Conservation (phyloP, 2,113 vertebrate species). For the Sylvilagus bachmani region DNA sequence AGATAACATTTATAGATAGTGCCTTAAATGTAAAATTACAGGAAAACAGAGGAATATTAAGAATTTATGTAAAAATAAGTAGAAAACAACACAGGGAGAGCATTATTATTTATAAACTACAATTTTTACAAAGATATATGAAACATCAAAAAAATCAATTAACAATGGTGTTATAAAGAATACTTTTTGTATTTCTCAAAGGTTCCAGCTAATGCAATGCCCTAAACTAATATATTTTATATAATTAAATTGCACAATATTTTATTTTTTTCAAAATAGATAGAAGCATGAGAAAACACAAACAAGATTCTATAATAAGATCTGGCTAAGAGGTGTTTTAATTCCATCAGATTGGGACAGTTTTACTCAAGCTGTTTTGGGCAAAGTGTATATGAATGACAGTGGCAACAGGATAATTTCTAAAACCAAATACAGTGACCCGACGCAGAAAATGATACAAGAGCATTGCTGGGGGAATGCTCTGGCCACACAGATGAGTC, state of each 20-base stretch:
- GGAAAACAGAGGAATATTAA: constrained; percentile 12
- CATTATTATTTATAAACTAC: not conserved
- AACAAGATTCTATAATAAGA: not conserved
- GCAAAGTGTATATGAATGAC: not conserved
- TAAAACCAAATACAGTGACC: constrained; percentile 1
- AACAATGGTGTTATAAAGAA: not conserved
- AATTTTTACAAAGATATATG: constrained; percentile 1
- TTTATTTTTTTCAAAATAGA: constrained; percentile 24
- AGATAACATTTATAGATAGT: not conserved
- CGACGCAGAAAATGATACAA: not conserved
- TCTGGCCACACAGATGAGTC: constrained; percentile 1
- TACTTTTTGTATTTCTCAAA: not conserved
- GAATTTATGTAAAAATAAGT: not conserved
- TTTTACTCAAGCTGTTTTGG: not conserved
- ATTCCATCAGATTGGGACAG: not conserved
- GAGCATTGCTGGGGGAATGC: not conserved
- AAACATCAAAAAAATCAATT: not conserved
- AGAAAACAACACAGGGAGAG: constrained; percentile 7
- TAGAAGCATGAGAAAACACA: not conserved
- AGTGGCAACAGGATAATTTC: not conserved
- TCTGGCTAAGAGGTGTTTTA: not conserved
- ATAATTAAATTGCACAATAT: constrained; percentile 1
- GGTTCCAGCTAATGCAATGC: not conserved
- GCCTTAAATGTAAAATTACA: not conserved
- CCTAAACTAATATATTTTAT: not conserved